Percentiles rank a stretch among this genome's conserved stretches.
phyloP scores from a whole-genome alignment of 2,888 invertebrate genomes.

The Tolmerus cingulatus region DNA sequence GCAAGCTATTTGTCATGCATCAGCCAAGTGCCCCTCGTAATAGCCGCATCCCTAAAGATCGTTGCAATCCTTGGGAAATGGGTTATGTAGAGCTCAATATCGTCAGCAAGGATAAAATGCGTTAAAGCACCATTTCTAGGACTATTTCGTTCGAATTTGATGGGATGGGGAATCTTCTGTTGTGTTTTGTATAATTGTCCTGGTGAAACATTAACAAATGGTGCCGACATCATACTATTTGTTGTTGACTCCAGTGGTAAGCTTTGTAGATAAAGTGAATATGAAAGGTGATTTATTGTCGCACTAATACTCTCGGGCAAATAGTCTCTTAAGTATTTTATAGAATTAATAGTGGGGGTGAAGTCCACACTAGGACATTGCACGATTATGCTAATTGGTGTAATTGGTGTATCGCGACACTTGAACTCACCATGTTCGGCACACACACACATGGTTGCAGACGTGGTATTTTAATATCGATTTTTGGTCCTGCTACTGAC shows the following conservation, averaged over 20 bases:
- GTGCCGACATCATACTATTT: slow-evolving; percentile 77
- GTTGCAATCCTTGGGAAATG: no score
- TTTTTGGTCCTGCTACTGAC: slow-evolving; percentile 48
- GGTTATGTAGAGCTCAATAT: slow-evolving; percentile 93
- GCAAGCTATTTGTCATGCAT: no score
- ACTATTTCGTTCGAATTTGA: slow-evolving; percentile 90
- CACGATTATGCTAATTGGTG: slow-evolving; percentile 86
- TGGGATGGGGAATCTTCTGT: slow-evolving; percentile 85
- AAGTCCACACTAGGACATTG: slow-evolving; percentile 89
- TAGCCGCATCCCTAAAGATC: no score
- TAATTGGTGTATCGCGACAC: slow-evolving; percentile 87
- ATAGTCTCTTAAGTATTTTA: slow-evolving; percentile 83
- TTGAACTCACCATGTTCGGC: slow-evolving; percentile 73
- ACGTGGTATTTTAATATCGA: slow-evolving; percentile 70
- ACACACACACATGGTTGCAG: slow-evolving; percentile 71
- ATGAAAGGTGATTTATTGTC: slow-evolving; percentile 86
- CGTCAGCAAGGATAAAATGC: slow-evolving; percentile 83
- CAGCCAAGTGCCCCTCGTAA: no score
- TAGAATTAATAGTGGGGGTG: slow-evolving; percentile 77
- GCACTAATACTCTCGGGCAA: slow-evolving; percentile 72
- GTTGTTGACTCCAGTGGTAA: slow-evolving; percentile 73
- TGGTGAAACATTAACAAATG: slow-evolving; percentile 72
- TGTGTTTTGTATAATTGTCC: slow-evolving; percentile 79
- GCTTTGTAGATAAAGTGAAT: slow-evolving; percentile 86
- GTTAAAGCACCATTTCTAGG: slow-evolving; percentile 84